Evolutionary conservation across 2,113 vertebrate species (phyloP).

Genomic region (Amphiprion ocellaris): DNA sequence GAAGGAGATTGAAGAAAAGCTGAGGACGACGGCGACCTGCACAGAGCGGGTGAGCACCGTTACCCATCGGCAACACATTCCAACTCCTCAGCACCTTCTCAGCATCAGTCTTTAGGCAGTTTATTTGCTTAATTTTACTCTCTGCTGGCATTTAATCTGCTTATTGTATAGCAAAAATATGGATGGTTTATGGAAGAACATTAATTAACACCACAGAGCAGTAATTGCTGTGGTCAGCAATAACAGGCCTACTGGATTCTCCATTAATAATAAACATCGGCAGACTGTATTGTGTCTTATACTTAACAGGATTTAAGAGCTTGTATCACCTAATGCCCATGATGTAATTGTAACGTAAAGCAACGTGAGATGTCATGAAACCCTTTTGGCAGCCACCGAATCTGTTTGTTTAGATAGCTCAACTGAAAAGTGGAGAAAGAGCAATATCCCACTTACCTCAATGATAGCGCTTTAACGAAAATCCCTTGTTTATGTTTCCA

Average conservation of each 20-base stretch:
- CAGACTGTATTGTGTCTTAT: conserved; percentile 15
- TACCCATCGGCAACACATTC: neutral
- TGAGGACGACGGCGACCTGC: conserved; percentile 91
- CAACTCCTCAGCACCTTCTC: neutral
- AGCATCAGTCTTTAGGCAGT: neutral
- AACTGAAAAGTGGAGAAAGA: conserved; percentile 18
- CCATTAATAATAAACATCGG: conserved; percentile 28
- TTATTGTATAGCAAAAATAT: neutral
- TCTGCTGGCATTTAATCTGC: neutral
- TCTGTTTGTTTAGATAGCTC: conserved; percentile 59
- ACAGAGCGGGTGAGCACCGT: conserved; percentile 90
- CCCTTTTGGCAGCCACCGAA: conserved; percentile 32
- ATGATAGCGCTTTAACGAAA: conserved; percentile 27
- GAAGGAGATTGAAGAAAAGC: conserved; percentile 98
- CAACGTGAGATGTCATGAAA: conserved; percentile 51
- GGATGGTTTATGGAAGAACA: neutral
- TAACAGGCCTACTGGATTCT: conserved; percentile 17
- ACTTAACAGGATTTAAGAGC: conserved; percentile 41
- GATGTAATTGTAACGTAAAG: conserved; percentile 41
- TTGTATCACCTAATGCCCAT: conserved; percentile 48
- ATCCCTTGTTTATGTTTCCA: conserved; percentile 69
- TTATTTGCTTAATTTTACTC: neutral
- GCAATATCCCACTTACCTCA: conserved; percentile 18
- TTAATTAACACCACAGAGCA: conserved; percentile 3
- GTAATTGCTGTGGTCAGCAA: conserved; percentile 33